Percentiles rank a stretch among this genome's conserved stretches.
phyloP scores from a whole-genome alignment of 1,140 invertebrate species.

The Apis mellifera region DNA sequence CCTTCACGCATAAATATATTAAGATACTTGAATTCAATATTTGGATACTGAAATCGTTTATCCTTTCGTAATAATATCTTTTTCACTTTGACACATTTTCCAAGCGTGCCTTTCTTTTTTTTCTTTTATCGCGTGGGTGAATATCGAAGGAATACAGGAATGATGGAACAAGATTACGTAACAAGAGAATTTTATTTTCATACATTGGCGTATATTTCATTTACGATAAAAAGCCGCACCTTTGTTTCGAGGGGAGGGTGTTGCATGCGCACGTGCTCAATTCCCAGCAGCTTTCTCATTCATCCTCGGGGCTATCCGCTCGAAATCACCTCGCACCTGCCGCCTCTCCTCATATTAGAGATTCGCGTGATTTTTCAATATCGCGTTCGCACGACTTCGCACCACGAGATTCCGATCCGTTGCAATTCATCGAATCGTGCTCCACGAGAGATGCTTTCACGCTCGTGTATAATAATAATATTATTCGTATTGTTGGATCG shows the following conservation, averaged over 20 bases:
- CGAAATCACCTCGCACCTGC: slow-evolving; percentile 13
- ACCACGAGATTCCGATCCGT: too few relatives aligned
- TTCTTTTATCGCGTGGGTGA: too few relatives aligned
- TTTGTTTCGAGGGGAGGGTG: slow-evolving; percentile 5
- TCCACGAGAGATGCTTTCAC: not conserved
- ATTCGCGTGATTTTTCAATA: slow-evolving; percentile 14
- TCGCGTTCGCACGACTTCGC: too few relatives aligned
- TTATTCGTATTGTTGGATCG: too few relatives aligned
- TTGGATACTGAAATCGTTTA: too few relatives aligned
- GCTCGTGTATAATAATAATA: too few relatives aligned
- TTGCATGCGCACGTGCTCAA: slow-evolving; percentile 26
- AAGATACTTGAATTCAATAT: too few relatives aligned
- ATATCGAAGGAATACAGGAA: too few relatives aligned
- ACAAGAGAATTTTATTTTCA: slow-evolving; percentile 4
- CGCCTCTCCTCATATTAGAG: slow-evolving; percentile 8
- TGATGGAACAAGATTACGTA: not conserved
- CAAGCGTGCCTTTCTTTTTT: too few relatives aligned
- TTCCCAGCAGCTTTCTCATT: slow-evolving; percentile 32
- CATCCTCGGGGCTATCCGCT: slow-evolving; percentile 14
- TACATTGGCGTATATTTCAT: not conserved
- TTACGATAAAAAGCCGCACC: not conserved
- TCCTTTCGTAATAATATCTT: too few relatives aligned
- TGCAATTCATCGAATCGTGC: not conserved
- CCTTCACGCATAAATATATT: too few relatives aligned
- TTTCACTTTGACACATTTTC: too few relatives aligned